Conservation (phyloP, 2,797 vertebrate species). For the Triplophysa bombifrons region DNA sequence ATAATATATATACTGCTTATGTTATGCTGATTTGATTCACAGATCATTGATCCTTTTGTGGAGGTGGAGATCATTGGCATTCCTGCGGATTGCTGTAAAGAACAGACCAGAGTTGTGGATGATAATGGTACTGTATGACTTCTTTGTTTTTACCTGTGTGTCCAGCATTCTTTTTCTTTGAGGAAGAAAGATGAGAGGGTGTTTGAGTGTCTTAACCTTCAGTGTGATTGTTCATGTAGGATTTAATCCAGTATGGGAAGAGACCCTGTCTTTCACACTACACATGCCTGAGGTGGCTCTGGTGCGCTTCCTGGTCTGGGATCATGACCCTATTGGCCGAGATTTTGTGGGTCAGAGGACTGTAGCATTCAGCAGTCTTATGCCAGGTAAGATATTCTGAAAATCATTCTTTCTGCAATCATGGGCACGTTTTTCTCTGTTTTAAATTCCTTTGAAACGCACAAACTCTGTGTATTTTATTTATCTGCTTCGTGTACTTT, state of each 20-base stretch:
- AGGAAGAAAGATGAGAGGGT: background rate
- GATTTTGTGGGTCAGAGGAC: slow-evolving; percentile 98
- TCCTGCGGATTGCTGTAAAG: slow-evolving; percentile 94
- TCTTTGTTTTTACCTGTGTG: background rate
- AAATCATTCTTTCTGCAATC: background rate
- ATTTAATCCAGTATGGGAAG: slow-evolving; percentile 99
- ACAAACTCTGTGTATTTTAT: background rate
- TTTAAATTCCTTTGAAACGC: background rate
- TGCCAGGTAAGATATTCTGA: slow-evolving; percentile 80
- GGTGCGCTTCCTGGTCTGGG: slow-evolving; percentile 97
- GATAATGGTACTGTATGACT: slow-evolving; percentile 86
- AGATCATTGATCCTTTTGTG: slow-evolving; percentile 99
- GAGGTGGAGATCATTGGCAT: slow-evolving; percentile 99
- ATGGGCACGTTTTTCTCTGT: background rate
- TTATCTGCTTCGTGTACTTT: too few relatives aligned
- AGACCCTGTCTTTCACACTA: slow-evolving; percentile 93
- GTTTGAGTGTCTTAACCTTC: background rate
- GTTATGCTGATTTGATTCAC: slow-evolving; percentile 18
- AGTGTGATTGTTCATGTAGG: slow-evolving; percentile 70
- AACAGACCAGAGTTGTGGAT: slow-evolving; percentile 96
- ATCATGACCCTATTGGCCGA: slow-evolving; percentile 95
- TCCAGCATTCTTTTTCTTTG: background rate
- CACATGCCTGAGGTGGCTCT: slow-evolving; percentile 95
- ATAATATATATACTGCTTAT: background rate
- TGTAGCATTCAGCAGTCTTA: slow-evolving; percentile 92